A percentile compares a stretch with the other conserved stretches of the same genome.
These are phyloP conservation scores for Macroramphosus scolopax DNA, from an alignment of 2,797 vertebrate species.

Conservation along the genomic window DNA sequence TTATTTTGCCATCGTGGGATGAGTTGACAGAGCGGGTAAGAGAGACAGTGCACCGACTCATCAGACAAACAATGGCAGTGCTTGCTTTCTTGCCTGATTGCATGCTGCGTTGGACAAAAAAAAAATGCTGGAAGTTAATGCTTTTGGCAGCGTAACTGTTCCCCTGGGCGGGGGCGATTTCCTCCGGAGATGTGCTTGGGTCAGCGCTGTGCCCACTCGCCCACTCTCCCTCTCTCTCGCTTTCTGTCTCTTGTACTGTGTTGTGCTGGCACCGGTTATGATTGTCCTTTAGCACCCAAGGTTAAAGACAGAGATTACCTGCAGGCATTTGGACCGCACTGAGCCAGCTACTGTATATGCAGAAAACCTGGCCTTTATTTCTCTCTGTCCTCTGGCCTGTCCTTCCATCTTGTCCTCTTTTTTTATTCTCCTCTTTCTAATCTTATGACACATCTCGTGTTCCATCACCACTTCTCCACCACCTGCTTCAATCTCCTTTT, in stretches of 20 bases:
- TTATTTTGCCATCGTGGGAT: too few species aligned
- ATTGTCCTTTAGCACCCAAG: conserved; percentile 65
- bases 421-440: conserved; percentile 9
- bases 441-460: conserved; percentile 10
- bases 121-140: conserved; percentile 62
- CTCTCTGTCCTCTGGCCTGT: conserved; percentile 1
- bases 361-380: conserved; percentile 15
- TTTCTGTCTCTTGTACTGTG: conserved; percentile 37
- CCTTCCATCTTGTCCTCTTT: conserved; percentile 6
- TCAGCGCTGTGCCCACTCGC: conserved; percentile 63
- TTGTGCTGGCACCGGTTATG: conserved; percentile 51
- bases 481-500: conserved; percentile 31
- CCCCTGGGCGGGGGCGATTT: conserved; percentile 48
- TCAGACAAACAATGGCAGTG: conserved; percentile 55
- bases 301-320: conserved; percentile 61
- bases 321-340: conserved; percentile 28
- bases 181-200: conserved; percentile 70
- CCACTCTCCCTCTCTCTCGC: conserved; percentile 14
- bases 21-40: conserved; percentile 1
- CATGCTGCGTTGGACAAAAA: conserved; percentile 60
- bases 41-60: conserved; percentile 32
- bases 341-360: conserved; percentile 27
- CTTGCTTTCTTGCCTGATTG: conserved; percentile 59
- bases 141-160: conserved; percentile 64
- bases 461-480: conserved; percentile 1